Base-by-base conservation (phyloP, 2,888 invertebrate genomes). In the Corbicula japonica region DNA sequence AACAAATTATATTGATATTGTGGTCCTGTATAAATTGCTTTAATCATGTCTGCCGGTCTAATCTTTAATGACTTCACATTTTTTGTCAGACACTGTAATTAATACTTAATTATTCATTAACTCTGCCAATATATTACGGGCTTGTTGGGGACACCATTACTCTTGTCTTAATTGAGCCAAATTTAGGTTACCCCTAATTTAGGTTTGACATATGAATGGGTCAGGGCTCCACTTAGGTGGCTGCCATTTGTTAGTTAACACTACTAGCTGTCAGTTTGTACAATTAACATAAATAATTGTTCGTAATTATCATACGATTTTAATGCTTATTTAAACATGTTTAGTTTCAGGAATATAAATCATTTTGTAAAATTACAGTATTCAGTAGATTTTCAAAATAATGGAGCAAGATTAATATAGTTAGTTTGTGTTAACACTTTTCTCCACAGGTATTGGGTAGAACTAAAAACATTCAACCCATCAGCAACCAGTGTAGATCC, bases 21-120 rank as follows among this genome's bases (percentile, higher is more conserved):
- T 12, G 18, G 18, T 41, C 15, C 10, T 10, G 41, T 41, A 12
- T 41, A 10, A 41, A 18, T 41, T 41, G 10, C 10, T 41, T 10
- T 41, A 41, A 10, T 12, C 10, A 18, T 12, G 10, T 10, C 41
- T 41, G 41, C 10, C 10, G 41, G 18, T 41, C 15, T 12, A 41
- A 12, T 41, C 15, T 50, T 8, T 50, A 21, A 50, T 50, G 4
- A 23, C 50, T 23, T 46, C n/a, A 18, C 18, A 15, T 46, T 46
- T n/a, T 18, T 18, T 46, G 46, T 46, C 18, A 10, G 46, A 12
- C n/a, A 18, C n/a, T 46, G 21, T 46, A 46, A 46, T 46, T 46
- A n/a, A 46, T 46, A 46, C 4, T 21, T 46, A 46, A 46, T 46
- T 46, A 46, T 46, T 46, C 46, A 46, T 46, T 46, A 46, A 46